Evolutionary conservation across 2,797 vertebrate genomes (phyloP).

Genomic region (Darevskia mixta): DNA sequence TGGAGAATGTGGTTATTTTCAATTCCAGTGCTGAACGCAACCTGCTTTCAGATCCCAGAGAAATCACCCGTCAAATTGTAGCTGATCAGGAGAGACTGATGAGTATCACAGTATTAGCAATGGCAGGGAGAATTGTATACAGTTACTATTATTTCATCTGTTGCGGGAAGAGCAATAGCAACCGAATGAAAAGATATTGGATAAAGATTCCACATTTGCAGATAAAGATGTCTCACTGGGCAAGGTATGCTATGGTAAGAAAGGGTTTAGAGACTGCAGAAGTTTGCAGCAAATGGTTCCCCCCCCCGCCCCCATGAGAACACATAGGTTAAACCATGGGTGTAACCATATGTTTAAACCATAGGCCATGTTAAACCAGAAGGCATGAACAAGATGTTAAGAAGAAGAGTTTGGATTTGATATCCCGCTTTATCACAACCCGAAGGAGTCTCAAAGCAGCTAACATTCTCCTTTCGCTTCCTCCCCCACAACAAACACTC

Average conservation of each 20-base stretch:
- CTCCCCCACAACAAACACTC: too few species aligned
- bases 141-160: conserved; percentile 78
- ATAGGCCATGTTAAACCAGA: too few species aligned
- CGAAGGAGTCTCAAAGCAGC: too few species aligned
- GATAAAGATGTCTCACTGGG: conserved; percentile 70
- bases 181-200: conserved; percentile 71
- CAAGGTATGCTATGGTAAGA: conserved; percentile 52
- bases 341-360: too few species aligned
- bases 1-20: conserved; percentile 57
- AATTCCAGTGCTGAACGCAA: conserved; percentile 61
- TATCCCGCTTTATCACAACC: too few species aligned
- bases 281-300: conserved; percentile 49
- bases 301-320: not conserved
- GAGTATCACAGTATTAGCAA: conserved; percentile 75
- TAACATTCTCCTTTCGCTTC: too few species aligned
- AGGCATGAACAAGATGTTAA: conserved; percentile 47
- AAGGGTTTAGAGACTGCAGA: conserved; percentile 61
- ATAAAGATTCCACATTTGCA: conserved; percentile 64
- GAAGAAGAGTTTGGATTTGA: too few species aligned
- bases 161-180: conserved; percentile 51
- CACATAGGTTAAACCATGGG: not conserved
- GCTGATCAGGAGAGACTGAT: conserved; percentile 72
- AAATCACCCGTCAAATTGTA: conserved; percentile 63
- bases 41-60: conserved; percentile 72
- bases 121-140: conserved; percentile 68